Base-by-base conservation (phyloP, 1,140 invertebrate genomes). In the Brachionus paranguensis region DNA sequence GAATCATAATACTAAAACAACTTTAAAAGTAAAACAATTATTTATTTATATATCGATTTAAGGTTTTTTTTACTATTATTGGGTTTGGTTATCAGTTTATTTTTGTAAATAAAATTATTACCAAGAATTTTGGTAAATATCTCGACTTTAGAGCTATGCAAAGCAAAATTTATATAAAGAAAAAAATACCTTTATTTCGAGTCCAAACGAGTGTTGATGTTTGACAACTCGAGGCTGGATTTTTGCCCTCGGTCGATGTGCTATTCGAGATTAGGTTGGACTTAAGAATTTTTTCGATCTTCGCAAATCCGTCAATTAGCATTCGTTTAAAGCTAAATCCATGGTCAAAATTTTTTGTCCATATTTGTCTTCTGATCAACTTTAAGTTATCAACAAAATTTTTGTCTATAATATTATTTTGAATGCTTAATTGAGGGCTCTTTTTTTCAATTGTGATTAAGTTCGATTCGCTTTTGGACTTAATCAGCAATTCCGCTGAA, bases 1-100 rank as follows among this genome's bases (percentile, higher is more conserved):
- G 41, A 43, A 72, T 72, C 29, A 43, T 43, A 41, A 41, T 41
- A 72, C 53, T 60, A 60, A 60, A 60, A 60, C 53, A 60, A 60
- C 53, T 60, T 60, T 17, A 60, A 60, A 60, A 60, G n/a, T 60
- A 60, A 60, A 60, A 60, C 53, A 60, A 60, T 60, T 60, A 60
- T 60, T 72, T 72, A 72, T 72, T 72, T 72, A 45, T 43, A 41
- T 72, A 72, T 72, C 68, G 68, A 72, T 72, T 72, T 72, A 72
- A 72, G 37, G 68, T 43, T 43, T 72, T 72, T 72, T 72, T 20
- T 60, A 20, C n/a, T 20, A 60, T 60, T 6, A 24, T 60, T 14
- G 68, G 37, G 68, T 72, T 72, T 72, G 41, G 33, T 41, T 41
- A 33, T 29, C 33, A 33, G 33, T 72, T 72, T 41, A 20, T 72